Conservation (phyloP, 2,888 invertebrate species). For the Nezara viridula region DNA sequence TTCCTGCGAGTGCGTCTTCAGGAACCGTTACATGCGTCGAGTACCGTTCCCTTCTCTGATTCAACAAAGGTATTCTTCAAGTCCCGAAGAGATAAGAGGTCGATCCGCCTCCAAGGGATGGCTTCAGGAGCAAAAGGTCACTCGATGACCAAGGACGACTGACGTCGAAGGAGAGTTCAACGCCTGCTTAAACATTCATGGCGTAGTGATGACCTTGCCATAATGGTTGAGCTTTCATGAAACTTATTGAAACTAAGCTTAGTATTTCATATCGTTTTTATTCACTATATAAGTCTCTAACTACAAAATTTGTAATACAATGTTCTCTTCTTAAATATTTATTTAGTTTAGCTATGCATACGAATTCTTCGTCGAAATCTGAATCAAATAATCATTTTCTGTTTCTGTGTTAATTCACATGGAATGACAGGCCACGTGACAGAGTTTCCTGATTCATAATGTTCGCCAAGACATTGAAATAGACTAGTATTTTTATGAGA, state of each 20-base stretch:
- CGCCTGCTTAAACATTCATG: background rate
- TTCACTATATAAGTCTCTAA: too few species aligned
- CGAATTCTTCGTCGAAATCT: too few species aligned
- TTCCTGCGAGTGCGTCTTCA: background rate
- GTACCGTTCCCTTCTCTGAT: background rate
- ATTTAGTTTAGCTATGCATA: too few species aligned
- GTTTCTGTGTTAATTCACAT: too few species aligned
- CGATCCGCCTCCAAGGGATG: background rate
- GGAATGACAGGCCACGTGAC: background rate
- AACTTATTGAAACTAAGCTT: background rate
- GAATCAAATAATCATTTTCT: too few species aligned
- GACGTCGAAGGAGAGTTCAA: conserved; percentile 17
- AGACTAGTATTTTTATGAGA: background rate
- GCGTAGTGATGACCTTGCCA: background rate
- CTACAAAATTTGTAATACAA: too few species aligned
- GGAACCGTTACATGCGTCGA: background rate
- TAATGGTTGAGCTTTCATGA: background rate
- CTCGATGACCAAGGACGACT: background rate
- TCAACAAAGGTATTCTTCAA: background rate
- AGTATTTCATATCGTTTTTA: too few species aligned
- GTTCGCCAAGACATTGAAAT: background rate
- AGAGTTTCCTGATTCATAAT: background rate
- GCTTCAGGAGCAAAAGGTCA: background rate
- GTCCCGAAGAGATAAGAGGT: background rate
- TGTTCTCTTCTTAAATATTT: too few species aligned